phyloP scores from a whole-genome alignment of 2,113 vertebrate genomes.

The Microtus ochrogaster region DNA sequence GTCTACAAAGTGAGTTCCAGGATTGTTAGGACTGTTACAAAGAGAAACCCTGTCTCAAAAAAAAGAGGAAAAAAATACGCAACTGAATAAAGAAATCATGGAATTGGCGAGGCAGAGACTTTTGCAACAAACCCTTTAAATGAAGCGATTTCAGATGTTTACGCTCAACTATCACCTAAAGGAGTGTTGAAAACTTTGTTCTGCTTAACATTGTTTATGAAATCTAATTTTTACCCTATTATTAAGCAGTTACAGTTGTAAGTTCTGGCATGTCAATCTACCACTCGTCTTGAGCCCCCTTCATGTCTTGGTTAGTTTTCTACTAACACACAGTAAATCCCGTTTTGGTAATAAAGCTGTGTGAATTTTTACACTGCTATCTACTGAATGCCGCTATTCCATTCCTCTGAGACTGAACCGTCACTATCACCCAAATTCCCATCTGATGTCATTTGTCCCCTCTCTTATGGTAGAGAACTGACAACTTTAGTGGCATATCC shows the following conservation, averaged over 20 bases:
- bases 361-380: not conserved
- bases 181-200: not conserved
- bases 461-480: not conserved
- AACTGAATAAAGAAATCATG: not conserved
- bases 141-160: not conserved
- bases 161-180: not conserved
- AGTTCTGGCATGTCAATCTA: not conserved
- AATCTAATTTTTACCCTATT: not conserved
- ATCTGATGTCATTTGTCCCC: not conserved
- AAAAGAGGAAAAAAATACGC: not conserved
- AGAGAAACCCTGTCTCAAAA: too few species aligned
- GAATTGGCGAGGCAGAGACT: not conserved
- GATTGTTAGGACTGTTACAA: too few species aligned
- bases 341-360: not conserved
- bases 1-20: too few species aligned
- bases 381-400: not conserved
- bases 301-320: not conserved
- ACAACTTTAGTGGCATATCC: not conserved
- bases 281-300: not conserved
- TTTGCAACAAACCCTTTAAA: not conserved
- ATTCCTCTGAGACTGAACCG: not conserved
- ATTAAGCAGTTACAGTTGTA: not conserved
- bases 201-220: not conserved
- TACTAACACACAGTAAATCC: not conserved
- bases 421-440: not conserved